Base-by-base conservation (phyloP, 2,797 vertebrate species). In the Rhabdophis nuchalis region DNA sequence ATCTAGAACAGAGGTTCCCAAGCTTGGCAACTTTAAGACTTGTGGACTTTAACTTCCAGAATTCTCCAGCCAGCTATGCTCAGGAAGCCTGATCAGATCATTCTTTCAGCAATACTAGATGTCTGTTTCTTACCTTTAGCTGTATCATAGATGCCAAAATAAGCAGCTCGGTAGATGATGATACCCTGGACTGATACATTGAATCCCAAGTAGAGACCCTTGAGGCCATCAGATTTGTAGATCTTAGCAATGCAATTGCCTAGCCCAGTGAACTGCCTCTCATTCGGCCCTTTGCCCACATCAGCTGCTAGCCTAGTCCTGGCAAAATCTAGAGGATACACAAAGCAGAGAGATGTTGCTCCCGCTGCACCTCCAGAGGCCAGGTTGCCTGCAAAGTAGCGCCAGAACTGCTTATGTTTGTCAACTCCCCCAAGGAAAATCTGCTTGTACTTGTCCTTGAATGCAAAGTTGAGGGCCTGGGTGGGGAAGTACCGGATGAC, bases 371-470 rank as follows among this genome's bases (percentile, higher is more conserved):
- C 99, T 0, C 99, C 99, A 0, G 99, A 99, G 0, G 99, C 99
- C 94, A 99, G 97, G 93, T 99, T 99, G 52, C 99, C 99, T 0
- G 99, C 98, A 5, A 99, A 99, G 97, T 99, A 99, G 93, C 99
- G 99, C 99, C 99, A 99, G 98, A 99, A 99, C 95, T 99, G 99
- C 96, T 98, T 99, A 95, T 98, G 99, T 95, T 98, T 98, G 97
- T 99, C 99, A 94, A 99, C 99, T 12, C 99, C 99, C 56, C 99
- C 99, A n/a, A 99, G 97, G 97, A 99, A 99, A 97, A 99, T 96
- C 98, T 98, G 98, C 98, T 99, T 99, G 98, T 99, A 99, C 98
- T 99, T 99, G 97, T 99, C 99, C 97, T 99, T 99, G 98, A 99
- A 99, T 97, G 99, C 99, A 89, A 99, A 99, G 98, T 99, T 99